Evolutionary conservation across 2,888 invertebrate genomes (phyloP).

Genomic region (Polyploca ridens): DNA sequence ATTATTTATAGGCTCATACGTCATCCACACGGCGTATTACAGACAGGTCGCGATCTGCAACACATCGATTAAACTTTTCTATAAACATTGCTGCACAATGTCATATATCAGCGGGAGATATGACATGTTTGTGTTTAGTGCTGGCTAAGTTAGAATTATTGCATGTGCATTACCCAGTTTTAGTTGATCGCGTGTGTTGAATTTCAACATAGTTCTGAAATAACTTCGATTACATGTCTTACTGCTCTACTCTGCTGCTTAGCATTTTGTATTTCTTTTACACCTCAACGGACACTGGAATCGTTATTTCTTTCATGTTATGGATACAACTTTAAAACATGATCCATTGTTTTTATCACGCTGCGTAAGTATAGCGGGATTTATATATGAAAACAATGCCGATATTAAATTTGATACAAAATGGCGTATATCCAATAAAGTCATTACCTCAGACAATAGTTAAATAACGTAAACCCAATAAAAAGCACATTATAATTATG

Average conservation of each 20-base stretch:
- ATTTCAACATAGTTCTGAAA: neutral
- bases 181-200: no score
- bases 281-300: no score
- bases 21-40: conserved; percentile 37
- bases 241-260: neutral
- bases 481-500: conserved; percentile 39
- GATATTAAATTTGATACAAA: neutral
- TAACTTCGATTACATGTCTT: neutral
- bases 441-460: neutral
- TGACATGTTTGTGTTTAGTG: neutral
- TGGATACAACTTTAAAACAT: neutral
- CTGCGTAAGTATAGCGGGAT: no score
- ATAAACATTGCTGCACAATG: conserved; percentile 27
- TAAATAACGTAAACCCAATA: conserved; percentile 9
- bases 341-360: neutral
- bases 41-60: conserved; percentile 11
- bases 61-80: conserved; percentile 10
- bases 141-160: neutral
- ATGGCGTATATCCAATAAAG: neutral
- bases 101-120: conserved; percentile 10
- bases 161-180: neutral
- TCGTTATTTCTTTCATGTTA: neutral
- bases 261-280: no score
- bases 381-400: neutral
- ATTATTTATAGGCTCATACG: conserved; percentile 72